These are phyloP conservation scores for Rhagologus leucostigma DNA, from an alignment of 2,113 vertebrate genomes.

Conservation along the genomic window DNA sequence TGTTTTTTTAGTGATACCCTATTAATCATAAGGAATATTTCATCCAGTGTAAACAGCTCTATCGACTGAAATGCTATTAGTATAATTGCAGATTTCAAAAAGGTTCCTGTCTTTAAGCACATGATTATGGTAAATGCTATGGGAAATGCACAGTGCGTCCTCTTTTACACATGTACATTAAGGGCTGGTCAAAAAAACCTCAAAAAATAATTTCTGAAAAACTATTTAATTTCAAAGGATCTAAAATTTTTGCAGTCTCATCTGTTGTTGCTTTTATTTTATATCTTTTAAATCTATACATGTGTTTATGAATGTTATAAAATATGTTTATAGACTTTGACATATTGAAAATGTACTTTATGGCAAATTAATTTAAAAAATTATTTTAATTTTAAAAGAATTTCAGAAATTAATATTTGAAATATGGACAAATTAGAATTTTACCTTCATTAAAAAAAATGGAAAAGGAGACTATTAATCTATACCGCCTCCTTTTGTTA, in stretches of 20 bases:
- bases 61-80: neutral
- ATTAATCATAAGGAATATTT: neutral
- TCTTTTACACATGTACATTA: neutral
- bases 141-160: neutral
- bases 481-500: neutral
- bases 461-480: neutral
- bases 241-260: neutral
- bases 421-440: neutral
- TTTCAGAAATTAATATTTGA: neutral
- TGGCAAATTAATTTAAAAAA: neutral
- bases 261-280: neutral
- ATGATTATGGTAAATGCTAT: neutral
- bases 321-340: neutral
- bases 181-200: neutral
- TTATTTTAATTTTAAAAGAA: fast-evolving
- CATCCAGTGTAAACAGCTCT: neutral
- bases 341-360: neutral
- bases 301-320: neutral
- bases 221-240: neutral
- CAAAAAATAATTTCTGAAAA: neutral
- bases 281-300: neutral
- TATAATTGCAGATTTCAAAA: neutral
- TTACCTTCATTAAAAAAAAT: neutral
- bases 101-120: neutral
- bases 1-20: neutral